These are phyloP conservation scores for Phrynosoma platyrhinos DNA, from an alignment of 2,113 vertebrate genomes.

Conservation along the genomic window DNA sequence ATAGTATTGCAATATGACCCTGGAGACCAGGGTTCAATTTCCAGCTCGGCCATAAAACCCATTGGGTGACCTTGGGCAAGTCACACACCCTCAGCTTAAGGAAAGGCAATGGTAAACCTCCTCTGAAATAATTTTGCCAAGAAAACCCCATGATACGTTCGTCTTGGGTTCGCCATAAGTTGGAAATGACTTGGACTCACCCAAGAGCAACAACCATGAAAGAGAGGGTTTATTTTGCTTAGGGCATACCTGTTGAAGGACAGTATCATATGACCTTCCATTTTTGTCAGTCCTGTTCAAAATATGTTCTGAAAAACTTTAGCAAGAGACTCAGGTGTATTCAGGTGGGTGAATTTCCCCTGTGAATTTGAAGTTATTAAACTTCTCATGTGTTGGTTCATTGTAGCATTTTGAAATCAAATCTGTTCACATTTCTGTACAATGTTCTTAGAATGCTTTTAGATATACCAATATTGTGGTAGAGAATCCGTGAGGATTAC, in stretches of 20 bases:
- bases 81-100: too few relatives aligned
- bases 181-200: too few relatives aligned
- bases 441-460: neutral
- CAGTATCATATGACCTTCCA: neutral
- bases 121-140: too few relatives aligned
- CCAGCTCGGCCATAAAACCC: too few relatives aligned
- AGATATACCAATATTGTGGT: constrained; percentile 14
- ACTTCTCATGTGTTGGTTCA: neutral
- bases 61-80: too few relatives aligned
- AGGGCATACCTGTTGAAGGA: neutral
- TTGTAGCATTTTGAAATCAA: constrained; percentile 22
- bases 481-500: constrained; percentile 46
- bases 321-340: neutral
- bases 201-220: too few relatives aligned
- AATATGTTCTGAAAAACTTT: rapidly evolving
- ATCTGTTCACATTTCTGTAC: constrained; percentile 41
- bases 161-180: too few relatives aligned
- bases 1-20: too few relatives aligned
- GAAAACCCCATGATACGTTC: too few relatives aligned
- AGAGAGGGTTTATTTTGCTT: rapidly evolving
- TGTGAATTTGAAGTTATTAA: constrained; percentile 36
- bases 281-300: neutral
- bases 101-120: too few relatives aligned
- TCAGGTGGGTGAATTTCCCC: constrained; percentile 19
- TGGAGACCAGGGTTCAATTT: too few relatives aligned